Base-by-base conservation (phyloP, 2,888 invertebrate species). In the Sarcophaga variegata region DNA sequence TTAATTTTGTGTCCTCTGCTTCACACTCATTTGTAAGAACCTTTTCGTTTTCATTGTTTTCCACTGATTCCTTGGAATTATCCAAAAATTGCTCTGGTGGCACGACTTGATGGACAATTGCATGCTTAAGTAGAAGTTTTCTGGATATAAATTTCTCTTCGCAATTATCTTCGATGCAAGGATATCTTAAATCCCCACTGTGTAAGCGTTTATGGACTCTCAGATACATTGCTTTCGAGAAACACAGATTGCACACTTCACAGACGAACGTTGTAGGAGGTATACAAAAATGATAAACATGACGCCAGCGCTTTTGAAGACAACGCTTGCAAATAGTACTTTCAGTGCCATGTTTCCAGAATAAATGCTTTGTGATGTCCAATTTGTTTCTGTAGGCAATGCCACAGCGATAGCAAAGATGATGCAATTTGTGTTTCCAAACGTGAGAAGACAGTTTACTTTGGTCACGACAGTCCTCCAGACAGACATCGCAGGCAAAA, bases 291-390 rank as follows among this genome's bases (percentile, higher is more conserved):
- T 98, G 98, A 94, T 97, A 98, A 8, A 97, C 96, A 93, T 98
- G 97, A 0, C 97, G 97, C 98, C 98, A 98, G 90, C 97, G 97
- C 91, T 97, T 98, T 91, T 97, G 97, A 76, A 97, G 93, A 92
- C 98, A 98, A 90, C 95, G 96, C 92, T 97, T 97, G 92, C 98
- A 98, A 59, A 96, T 93, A 3, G 97, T 96, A 93, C 97, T 97
- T 91, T 98, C 97, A 3, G 97, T 97, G 27, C 97, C 97, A 93
- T 98, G 98, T 93, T 98, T 98, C 97, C 98, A 98, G 92, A 97
- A 97, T 81, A 98, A 94, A 94, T 98, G 98, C 91, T 97, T 97
- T 20, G 97, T 97, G 84, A 97, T 98, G 91, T 97, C 97, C 79
- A 96, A 96, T 92, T 97, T 97, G 93, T 97, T 97, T 89, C 97